phyloP scores from a whole-genome alignment of 1,140 invertebrate species.

The Condylostylus longicornis region DNA sequence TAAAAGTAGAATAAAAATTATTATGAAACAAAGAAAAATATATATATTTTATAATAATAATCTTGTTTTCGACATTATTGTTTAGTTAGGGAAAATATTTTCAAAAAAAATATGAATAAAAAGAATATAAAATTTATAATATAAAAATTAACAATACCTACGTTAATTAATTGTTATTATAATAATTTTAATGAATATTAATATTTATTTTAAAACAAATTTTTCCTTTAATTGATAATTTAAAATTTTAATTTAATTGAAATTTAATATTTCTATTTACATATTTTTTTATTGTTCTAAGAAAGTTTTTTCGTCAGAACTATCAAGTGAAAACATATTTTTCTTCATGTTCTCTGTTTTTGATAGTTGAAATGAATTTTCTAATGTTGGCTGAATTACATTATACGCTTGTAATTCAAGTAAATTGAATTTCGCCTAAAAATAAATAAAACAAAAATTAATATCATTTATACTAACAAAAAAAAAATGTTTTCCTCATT shows the following conservation, averaged over 20 bases:
- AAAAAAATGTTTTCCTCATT: too few species aligned
- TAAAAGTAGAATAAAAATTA: too few species aligned
- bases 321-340: constrained; percentile 24
- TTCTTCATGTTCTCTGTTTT: constrained; percentile 27
- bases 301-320: constrained; percentile 25
- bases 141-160: too few species aligned
- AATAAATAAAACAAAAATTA: neutral
- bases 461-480: too few species aligned
- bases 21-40: too few species aligned
- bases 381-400: too few species aligned
- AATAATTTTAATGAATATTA: constrained; percentile 2
- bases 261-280: neutral
- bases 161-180: too few species aligned
- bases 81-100: too few species aligned
- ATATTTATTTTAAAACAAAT: constrained; percentile 2
- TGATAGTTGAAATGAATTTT: constrained; percentile 25
- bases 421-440: constrained; percentile 15
- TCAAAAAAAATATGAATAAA: too few species aligned
- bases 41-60: too few species aligned
- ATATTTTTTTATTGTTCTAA: constrained; percentile 8
- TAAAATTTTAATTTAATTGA: constrained; percentile 1
- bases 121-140: too few species aligned
- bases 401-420: constrained; percentile 20
- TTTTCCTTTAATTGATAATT: neutral
- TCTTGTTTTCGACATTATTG: too few species aligned